Conservation (phyloP, 2,113 vertebrate genomes). For the Prietella phreatophila region DNA sequence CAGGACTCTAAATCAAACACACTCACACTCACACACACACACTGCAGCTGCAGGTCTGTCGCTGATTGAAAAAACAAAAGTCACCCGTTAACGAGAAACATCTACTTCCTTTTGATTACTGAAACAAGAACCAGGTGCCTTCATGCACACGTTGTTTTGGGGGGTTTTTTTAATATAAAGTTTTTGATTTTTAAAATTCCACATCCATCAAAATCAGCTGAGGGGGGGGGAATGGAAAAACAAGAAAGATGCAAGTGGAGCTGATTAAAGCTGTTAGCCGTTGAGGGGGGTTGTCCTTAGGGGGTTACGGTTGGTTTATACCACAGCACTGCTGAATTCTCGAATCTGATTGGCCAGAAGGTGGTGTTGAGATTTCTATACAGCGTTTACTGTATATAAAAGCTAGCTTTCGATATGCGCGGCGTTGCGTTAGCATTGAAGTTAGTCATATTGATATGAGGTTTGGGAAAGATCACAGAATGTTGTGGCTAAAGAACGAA, state of each 20-base stretch:
- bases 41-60: neutral
- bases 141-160: neutral
- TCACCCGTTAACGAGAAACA: neutral
- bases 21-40: neutral
- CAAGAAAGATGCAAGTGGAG: neutral
- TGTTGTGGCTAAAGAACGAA: neutral
- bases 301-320: neutral
- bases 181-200: neutral
- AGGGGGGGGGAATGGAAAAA: neutral
- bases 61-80: neutral
- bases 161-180: no score
- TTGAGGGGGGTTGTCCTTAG: neutral
- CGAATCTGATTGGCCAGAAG: neutral
- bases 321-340: neutral
- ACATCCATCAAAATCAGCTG: neutral
- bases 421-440: neutral
- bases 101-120: constrained; percentile 5
- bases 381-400: neutral
- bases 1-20: neutral
- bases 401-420: neutral
- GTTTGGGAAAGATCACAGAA: neutral
- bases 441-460: neutral
- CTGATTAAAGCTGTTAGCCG: neutral
- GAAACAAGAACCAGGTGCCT: neutral
- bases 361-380: neutral